Base-by-base conservation (phyloP, 2,888 invertebrate species). In the Parnassius glacialis region DNA sequence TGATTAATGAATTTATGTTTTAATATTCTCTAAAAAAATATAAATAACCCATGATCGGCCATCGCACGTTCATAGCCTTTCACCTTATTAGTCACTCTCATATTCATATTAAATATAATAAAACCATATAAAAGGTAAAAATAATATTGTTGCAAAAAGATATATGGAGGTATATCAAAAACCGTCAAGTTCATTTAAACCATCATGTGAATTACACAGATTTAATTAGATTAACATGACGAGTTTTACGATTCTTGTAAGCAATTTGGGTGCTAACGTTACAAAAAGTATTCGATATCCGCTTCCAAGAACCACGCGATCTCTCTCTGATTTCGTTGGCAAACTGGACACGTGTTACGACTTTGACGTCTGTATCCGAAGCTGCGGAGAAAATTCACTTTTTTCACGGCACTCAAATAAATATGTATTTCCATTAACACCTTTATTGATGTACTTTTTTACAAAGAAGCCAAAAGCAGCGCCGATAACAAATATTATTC, bases 271-370 rank as follows among this genome's bases (percentile, higher is more conserved):
- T 50, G 57, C 58, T 48, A 58, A 54, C 54, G 51, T 16, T n/a
- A 54, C 62, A 62, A 62, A 62, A 62, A 62, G 62, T 54, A 44
- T 61, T 51, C 48, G 57, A 51, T 11, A 16, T 44, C 48, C 25
- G 13, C 58, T 62, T 62, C 62, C 62, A 54, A 41, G 62, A 62
- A 62, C 58, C 34, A 12, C 41, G 43, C 16, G 52, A 34, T 13
- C 16, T 47, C 54, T 50, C 54, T 42, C 58, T 13, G 44, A 57
- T 65, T 60, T 61, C 57, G 50, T 64, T 64, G 56, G 13, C 44
- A 61, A 63, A 69, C 64, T 52, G 51, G 61, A 68, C 67, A 64
- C 61, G 59, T 66, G 55, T 55, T 57, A 56, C 42, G 52, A 20
- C 63, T 43, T 62, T 63, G 63, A 63, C 59, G 59, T 59, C 63